Conservation (phyloP, 2,797 vertebrate species). For the Bovichtus diacanthus region DNA sequence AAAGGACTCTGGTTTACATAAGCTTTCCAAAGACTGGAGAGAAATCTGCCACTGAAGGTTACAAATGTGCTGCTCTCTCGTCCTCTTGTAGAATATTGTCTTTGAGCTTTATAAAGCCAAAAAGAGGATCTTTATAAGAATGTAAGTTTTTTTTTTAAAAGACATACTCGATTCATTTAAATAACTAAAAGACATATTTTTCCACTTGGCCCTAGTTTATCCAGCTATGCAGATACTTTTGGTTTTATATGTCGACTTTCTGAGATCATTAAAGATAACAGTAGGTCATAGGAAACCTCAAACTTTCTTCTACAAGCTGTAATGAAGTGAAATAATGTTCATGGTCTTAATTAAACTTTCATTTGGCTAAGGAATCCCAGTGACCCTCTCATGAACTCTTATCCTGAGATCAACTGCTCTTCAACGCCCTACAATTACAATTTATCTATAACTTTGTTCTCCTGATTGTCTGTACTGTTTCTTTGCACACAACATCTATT, state of each 20-base stretch:
- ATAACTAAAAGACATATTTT: neutral
- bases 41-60: conserved; percentile 21
- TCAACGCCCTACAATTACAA: neutral
- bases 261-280: neutral
- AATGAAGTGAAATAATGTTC: neutral
- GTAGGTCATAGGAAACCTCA: neutral
- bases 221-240: neutral
- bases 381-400: neutral
- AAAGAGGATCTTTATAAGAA: neutral
- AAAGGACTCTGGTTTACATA: conserved; percentile 66
- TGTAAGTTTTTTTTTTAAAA: neutral
- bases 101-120: neutral
- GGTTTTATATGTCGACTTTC: neutral
- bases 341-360: neutral
- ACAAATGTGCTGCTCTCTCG: neutral
- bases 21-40: conserved; percentile 44
- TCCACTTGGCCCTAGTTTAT: neutral
- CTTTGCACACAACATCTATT: neutral
- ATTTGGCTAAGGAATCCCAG: neutral
- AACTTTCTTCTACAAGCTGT: neutral
- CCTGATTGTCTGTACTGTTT: too few relatives aligned
- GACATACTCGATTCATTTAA: neutral
- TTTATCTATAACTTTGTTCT: too few relatives aligned
- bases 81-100: neutral
- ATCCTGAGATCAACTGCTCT: neutral